These are phyloP conservation scores for Stenodema calcarata DNA, from an alignment of 2,888 invertebrate species.

Conservation along the genomic window DNA sequence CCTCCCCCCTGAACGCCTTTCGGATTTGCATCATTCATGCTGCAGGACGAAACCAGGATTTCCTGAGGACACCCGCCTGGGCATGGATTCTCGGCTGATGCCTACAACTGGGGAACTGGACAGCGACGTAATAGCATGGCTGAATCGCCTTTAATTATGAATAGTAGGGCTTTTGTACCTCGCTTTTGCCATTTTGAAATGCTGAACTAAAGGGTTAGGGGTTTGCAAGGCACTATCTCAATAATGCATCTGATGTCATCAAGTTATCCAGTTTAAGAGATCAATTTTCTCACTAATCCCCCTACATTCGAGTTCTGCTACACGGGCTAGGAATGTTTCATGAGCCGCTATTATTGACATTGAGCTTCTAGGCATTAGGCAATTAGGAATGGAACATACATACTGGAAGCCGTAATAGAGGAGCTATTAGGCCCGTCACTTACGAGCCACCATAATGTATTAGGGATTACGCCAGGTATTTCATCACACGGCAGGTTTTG, in stretches of 20 bases:
- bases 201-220: neutral
- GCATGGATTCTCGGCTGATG: neutral
- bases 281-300: neutral
- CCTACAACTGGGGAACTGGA: neutral
- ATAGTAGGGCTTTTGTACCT: neutral
- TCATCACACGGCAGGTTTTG: neutral
- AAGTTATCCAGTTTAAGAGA: neutral
- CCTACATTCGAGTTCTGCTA: neutral
- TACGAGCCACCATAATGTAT: neutral
- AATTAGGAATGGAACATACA: neutral
- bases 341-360: neutral
- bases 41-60: neutral
- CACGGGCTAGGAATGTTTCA: neutral
- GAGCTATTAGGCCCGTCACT: neutral
- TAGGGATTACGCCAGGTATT: neutral
- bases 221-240: neutral
- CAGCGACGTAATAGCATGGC: neutral
- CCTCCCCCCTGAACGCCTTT: neutral
- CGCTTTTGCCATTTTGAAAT: neutral
- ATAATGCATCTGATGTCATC: neutral
- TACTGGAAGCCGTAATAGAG: neutral
- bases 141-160: neutral
- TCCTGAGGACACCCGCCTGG: neutral
- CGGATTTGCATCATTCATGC: neutral
- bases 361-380: neutral